phyloP scores from a whole-genome alignment of 2,888 invertebrate genomes.

The Epiblema foenella region DNA sequence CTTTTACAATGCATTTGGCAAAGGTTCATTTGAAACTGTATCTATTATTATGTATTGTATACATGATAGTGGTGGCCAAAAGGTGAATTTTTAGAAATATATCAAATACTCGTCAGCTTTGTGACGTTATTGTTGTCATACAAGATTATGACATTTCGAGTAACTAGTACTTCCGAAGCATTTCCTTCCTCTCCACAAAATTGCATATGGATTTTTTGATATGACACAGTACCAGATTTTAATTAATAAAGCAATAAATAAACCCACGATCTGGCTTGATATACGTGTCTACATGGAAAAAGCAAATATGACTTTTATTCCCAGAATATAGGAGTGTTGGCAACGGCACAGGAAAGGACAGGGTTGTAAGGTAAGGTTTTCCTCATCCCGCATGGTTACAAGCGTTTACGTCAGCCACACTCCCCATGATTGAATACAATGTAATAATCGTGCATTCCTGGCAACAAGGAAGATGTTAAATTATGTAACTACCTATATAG shows the following conservation, averaged over 20 bases:
- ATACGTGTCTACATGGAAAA: not conserved
- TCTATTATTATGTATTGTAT: too few relatives aligned
- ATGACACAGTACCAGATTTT: not conserved
- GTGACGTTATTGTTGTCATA: too few relatives aligned
- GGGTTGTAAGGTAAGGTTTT: not conserved
- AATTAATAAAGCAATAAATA: not conserved
- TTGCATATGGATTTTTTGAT: not conserved
- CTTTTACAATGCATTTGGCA: too few relatives aligned
- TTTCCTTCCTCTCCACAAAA: not conserved
- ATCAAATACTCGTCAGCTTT: too few relatives aligned
- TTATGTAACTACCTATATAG: not conserved
- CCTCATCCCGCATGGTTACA: constrained; percentile 25
- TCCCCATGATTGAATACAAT: constrained; percentile 13
- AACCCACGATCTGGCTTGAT: constrained; percentile 1
- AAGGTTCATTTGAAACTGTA: too few relatives aligned
- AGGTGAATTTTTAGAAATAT: too few relatives aligned
- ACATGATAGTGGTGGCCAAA: too few relatives aligned
- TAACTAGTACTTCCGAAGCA: not conserved
- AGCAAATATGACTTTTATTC: not conserved
- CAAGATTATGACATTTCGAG: not conserved
- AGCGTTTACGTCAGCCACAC: constrained; percentile 6
- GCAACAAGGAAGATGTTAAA: not conserved
- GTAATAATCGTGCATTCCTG: not conserved
- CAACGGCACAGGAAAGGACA: not conserved
- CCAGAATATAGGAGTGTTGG: not conserved